Percentiles rank a stretch among this genome's conserved stretches.
phyloP scores from a whole-genome alignment of 2,797 vertebrate genomes.

The Cuniculus paca region DNA sequence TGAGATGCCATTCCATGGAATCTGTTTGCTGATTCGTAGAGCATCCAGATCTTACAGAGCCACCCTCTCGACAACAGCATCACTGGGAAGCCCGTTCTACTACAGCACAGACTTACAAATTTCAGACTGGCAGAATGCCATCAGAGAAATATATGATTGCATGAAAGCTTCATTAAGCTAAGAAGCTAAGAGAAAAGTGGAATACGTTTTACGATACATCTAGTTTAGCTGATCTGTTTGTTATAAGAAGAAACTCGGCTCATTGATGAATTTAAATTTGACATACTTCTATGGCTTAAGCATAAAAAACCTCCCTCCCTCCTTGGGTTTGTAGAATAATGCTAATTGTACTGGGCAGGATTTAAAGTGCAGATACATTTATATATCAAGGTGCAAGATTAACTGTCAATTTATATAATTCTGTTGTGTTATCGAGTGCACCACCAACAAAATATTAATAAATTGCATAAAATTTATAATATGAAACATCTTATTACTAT shows the following conservation, averaged over 20 bases:
- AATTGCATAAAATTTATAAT: not conserved
- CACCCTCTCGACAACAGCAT: not conserved
- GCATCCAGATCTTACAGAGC: not conserved
- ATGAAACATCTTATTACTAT: slow-evolving; percentile 17
- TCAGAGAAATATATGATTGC: not conserved
- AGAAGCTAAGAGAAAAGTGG: not conserved
- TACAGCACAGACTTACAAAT: not conserved
- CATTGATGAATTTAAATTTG: slow-evolving; percentile 37
- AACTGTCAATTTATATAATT: not conserved
- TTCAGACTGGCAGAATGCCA: not conserved
- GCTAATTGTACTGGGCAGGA: not conserved
- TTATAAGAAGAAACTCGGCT: slow-evolving; percentile 38
- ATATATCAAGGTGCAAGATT: slow-evolving; percentile 14
- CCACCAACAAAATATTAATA: not conserved
- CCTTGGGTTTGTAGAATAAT: slow-evolving; percentile 8
- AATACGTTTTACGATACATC: slow-evolving; percentile 24
- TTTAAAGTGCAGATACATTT: slow-evolving; percentile 27
- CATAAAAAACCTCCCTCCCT: not conserved
- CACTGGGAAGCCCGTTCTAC: not conserved
- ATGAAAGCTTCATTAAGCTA: not conserved
- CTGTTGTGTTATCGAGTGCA: slow-evolving; percentile 19
- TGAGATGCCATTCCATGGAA: not conserved
- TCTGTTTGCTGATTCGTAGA: not conserved
- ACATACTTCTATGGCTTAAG: not conserved
- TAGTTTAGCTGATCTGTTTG: not conserved